phyloP scores from a whole-genome alignment of 1,140 invertebrate species.

The Rhyacophila brunnea region DNA sequence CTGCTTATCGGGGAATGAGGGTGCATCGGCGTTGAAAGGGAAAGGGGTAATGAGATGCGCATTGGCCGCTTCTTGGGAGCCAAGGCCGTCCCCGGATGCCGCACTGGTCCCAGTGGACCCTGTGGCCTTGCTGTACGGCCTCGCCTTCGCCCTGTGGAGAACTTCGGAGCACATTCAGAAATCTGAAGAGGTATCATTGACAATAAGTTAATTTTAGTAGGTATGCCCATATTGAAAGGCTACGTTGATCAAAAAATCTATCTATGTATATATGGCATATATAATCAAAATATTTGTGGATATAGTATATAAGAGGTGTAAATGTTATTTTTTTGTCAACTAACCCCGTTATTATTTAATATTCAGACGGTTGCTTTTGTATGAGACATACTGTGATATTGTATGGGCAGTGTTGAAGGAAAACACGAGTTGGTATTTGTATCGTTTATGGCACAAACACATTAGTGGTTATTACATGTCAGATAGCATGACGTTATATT shows the following conservation, averaged over 20 bases:
- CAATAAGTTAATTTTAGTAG: not conserved
- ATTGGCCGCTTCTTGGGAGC: slow-evolving; percentile 31
- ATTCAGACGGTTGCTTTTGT: too few relatives aligned
- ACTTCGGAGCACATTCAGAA: slow-evolving; percentile 21
- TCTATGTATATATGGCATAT: not conserved
- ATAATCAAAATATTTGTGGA: too few relatives aligned
- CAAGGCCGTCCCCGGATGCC: slow-evolving; percentile 37
- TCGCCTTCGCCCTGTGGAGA: slow-evolving; percentile 29
- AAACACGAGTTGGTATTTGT: too few relatives aligned
- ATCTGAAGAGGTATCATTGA: slow-evolving; percentile 1
- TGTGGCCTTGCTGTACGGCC: slow-evolving; percentile 17
- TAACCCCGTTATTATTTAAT: too few relatives aligned
- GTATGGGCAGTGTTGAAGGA: too few relatives aligned
- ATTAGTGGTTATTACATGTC: too few relatives aligned
- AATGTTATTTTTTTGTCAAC: too few relatives aligned
- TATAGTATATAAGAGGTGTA: too few relatives aligned
- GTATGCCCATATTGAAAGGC: not conserved
- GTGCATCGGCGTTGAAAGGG: slow-evolving; percentile 52
- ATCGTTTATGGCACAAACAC: too few relatives aligned
- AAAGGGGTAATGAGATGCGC: slow-evolving; percentile 42
- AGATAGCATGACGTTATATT: too few relatives aligned
- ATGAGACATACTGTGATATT: too few relatives aligned
- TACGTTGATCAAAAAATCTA: not conserved
- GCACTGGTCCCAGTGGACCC: slow-evolving; percentile 25
- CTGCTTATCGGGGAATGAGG: slow-evolving; percentile 56